phyloP scores from a whole-genome alignment of 2,797 vertebrate genomes.

The Premnoplex brunnescens region DNA sequence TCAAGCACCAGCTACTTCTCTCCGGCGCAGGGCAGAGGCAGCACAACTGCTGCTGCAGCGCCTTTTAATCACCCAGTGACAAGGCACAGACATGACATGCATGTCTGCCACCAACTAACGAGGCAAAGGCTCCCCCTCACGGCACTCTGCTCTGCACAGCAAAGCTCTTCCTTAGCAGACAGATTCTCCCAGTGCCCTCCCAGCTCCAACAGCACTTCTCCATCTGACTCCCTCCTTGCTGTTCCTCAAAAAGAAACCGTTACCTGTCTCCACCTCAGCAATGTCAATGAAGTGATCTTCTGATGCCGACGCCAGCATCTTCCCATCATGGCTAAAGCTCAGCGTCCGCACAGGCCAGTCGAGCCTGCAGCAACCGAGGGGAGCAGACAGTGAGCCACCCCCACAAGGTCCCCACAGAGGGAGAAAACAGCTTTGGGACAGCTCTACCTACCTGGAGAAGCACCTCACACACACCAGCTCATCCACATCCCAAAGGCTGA shows the following conservation, averaged over 20 bases:
- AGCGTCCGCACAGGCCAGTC: conserved; percentile 97
- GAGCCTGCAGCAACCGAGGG: conserved; percentile 74
- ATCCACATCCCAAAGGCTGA: conserved; percentile 96
- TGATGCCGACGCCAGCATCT: conserved; percentile 95
- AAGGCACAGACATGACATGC: neutral
- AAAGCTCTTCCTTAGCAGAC: neutral
- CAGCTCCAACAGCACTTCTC: neutral
- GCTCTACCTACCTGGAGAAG: conserved; percentile 87
- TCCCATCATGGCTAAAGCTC: conserved; percentile 97
- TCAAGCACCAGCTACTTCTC: neutral
- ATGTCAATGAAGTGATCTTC: conserved; percentile 99
- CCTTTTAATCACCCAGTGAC: neutral
- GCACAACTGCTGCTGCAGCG: neutral
- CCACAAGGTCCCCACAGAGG: rapidly evolving
- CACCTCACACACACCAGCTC: conserved; percentile 96
- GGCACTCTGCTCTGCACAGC: neutral
- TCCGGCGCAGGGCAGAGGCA: neutral
- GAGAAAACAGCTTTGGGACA: neutral
- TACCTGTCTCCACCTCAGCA: conserved; percentile 96
- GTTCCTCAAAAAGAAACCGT: neutral
- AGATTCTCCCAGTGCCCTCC: neutral
- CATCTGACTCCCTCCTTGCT: neutral
- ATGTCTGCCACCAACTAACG: neutral
- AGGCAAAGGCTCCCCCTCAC: conserved; percentile 16
- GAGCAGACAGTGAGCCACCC: neutral